Base-by-base conservation (phyloP, 2,888 invertebrate species). In the Halocaridina rubra region DNA sequence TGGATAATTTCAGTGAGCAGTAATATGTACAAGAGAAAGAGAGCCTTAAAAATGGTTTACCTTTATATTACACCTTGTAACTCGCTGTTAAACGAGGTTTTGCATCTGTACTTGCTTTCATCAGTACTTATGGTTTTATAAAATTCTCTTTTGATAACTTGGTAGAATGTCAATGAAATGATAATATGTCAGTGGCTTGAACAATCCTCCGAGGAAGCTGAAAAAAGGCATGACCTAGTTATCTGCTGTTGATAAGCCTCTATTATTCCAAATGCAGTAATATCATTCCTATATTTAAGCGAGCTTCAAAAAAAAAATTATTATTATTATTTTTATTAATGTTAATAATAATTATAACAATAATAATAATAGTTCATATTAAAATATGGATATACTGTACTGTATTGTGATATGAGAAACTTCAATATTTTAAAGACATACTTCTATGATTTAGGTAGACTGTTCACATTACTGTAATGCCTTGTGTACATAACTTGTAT, bases 401-500 rank as follows among this genome's bases (percentile, higher is more conserved):
- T 53, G 53, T 53, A 84, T 84, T 84, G 82, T 84, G 82, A 84
- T 84, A 84, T 78, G 61, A 72, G 72, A 64, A 76, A 75, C 30
- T 33, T 81, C 80, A 81, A 74, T 53, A 30, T 59, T 77, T 59
- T 32, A 77, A 61, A 77, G 33, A 61, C 59, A 61, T 59, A 59
- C 57, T 77, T 24, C 72, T 59, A 71, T 78, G 75, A 78, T 84
- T 72, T 84, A 72, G 75, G 74, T 74, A 75, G 69, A 67, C 69
- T 79, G 67, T 74, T 84, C 33, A 84, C 80, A 80, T 75, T 80
- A 84, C 57, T 84, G 84, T 79, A 84, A 57, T 84, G 84, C 84
- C 84, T 84, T 84, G 84, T 84, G 84, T 84, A 84, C 61, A 84
- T 84, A 84, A 80, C 75, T 71, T 82, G 77, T 82, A 82, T 82